Evolutionary conservation across 2,888 invertebrate species (phyloP).

Genomic region (Mactromeris polynyma): DNA sequence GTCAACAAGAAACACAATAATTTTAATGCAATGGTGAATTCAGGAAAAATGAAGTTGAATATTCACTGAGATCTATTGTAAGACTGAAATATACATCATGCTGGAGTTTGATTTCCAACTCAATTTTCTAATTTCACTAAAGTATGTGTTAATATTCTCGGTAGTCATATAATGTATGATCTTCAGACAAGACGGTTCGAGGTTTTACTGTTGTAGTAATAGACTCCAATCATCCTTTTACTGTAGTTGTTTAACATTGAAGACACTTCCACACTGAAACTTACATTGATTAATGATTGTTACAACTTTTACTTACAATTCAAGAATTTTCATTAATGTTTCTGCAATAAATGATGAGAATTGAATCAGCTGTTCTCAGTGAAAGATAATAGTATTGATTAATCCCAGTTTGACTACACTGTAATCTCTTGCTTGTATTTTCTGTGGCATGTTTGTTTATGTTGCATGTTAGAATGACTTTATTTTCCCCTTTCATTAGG

Average conservation of each 20-base stretch:
- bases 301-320: background rate
- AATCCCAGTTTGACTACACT: background rate
- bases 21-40: too few species aligned
- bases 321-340: background rate
- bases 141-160: background rate
- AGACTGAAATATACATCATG: background rate
- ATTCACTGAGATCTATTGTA: background rate
- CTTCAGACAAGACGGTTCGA: background rate
- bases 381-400: background rate
- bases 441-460: slow-evolving; percentile 49
- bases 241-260: background rate
- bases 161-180: background rate
- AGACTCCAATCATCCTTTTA: background rate
- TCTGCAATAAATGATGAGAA: background rate
- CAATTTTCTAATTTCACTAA: background rate
- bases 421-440: background rate
- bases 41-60: too few species aligned
- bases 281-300: background rate
- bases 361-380: background rate
- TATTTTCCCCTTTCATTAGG: slow-evolving; percentile 88
- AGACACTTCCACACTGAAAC: background rate
- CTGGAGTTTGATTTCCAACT: background rate
- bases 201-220: background rate
- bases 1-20: too few species aligned
- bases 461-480: slow-evolving; percentile 49